These are phyloP conservation scores for Chaunax sp. DNA, from an alignment of 2,797 vertebrate genomes.

Conservation along the genomic window DNA sequence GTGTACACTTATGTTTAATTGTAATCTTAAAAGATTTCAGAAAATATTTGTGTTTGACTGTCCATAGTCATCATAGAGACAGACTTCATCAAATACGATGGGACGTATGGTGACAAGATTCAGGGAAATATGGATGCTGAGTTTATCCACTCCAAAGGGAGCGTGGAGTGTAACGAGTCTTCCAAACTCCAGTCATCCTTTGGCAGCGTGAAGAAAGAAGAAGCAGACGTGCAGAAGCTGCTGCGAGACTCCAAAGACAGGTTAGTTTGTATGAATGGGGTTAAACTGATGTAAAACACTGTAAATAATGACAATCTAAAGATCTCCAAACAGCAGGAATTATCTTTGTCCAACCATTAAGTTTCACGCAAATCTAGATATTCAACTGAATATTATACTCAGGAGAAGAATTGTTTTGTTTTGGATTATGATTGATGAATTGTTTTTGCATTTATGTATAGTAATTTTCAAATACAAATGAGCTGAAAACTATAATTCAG, in stretches of 20 bases:
- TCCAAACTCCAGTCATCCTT: slow-evolving; percentile 89
- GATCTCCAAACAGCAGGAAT: slow-evolving; percentile 7
- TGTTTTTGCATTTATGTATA: background rate
- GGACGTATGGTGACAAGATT: slow-evolving; percentile 80
- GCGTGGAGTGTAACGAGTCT: slow-evolving; percentile 71
- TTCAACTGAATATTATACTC: slow-evolving; percentile 39
- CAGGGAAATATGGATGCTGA: slow-evolving; percentile 77
- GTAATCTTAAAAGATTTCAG: background rate
- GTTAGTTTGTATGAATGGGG: slow-evolving; percentile 64
- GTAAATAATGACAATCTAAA: background rate
- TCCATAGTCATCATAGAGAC: slow-evolving; percentile 85
- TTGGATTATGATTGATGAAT: background rate
- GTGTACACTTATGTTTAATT: no score
- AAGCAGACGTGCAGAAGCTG: slow-evolving; percentile 89
- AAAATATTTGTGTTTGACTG: slow-evolving; percentile 21
- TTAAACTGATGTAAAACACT: background rate
- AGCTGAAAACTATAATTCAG: background rate
- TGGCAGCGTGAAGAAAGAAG: slow-evolving; percentile 91
- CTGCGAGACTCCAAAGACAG: slow-evolving; percentile 83
- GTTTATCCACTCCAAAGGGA: slow-evolving; percentile 79
- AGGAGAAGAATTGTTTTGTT: background rate
- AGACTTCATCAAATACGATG: slow-evolving; percentile 90
- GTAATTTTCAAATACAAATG: background rate
- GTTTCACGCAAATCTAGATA: background rate
- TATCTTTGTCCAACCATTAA: slow-evolving; percentile 66